Conservation (phyloP, 2,888 invertebrate species). For the Eupithecia tripunctaria region DNA sequence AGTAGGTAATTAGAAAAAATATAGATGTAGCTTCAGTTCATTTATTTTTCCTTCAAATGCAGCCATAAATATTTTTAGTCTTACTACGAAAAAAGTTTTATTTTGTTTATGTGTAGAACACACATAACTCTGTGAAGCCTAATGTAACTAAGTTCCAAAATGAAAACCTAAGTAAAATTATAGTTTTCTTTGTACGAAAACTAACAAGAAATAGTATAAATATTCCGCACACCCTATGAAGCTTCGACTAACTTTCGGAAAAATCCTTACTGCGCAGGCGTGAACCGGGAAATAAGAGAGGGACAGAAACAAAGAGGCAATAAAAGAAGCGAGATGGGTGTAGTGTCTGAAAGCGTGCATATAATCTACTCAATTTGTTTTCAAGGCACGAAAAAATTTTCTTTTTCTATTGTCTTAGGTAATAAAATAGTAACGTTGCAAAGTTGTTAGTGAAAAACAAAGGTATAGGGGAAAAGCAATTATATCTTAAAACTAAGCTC, state of each 20-base stretch:
- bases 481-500: no score
- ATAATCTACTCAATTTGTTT: constrained; percentile 66
- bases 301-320: constrained; percentile 51
- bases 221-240: constrained; percentile 61
- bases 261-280: constrained; percentile 74
- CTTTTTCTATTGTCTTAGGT: constrained; percentile 40
- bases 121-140: background rate
- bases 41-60: background rate
- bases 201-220: constrained; percentile 39
- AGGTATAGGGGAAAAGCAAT: no score
- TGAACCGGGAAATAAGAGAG: constrained; percentile 68
- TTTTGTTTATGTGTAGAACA: background rate
- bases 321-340: constrained; percentile 55
- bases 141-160: background rate
- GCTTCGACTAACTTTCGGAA: constrained; percentile 78
- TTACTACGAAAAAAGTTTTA: background rate
- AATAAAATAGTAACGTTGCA: constrained; percentile 30
- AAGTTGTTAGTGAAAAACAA: constrained; percentile 22
- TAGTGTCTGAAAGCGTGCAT: constrained; percentile 62
- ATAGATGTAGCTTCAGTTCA: no score
- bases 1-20: background rate
- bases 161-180: background rate
- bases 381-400: constrained; percentile 70
- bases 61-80: background rate
- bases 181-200: background rate